These are phyloP conservation scores for Albula glossodonta DNA, from an alignment of 2,113 vertebrate species.

Conservation along the genomic window DNA sequence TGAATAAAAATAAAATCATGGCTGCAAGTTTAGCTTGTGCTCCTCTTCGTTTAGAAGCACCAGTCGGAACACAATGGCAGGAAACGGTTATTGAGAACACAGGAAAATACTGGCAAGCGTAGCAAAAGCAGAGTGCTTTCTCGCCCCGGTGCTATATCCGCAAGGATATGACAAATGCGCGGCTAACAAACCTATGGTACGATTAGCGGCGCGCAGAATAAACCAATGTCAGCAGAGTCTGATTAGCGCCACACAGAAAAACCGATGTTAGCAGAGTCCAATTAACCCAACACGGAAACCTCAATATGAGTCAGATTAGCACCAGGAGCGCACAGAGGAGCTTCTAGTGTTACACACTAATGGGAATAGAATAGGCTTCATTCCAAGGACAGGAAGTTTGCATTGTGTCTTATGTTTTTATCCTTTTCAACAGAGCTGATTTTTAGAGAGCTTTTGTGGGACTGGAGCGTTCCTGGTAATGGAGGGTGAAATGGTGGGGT, in stretches of 20 bases:
- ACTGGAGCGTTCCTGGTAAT: not conserved
- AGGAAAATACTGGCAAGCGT: not conserved
- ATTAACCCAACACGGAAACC: not conserved
- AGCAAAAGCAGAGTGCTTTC: not conserved
- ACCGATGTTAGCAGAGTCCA: not conserved
- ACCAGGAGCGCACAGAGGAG: not conserved
- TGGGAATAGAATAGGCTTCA: not conserved
- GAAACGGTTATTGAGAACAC: not conserved
- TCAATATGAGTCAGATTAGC: not conserved
- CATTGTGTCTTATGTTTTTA: not conserved
- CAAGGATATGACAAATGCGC: too few relatives aligned
- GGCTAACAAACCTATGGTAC: too few relatives aligned
- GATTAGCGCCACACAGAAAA: not conserved
- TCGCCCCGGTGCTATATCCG: too few relatives aligned
- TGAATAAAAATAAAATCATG: not conserved
- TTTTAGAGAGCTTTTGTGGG: not conserved
- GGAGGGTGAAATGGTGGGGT: too few relatives aligned
- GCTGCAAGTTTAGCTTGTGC: not conserved
- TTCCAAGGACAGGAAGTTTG: not conserved
- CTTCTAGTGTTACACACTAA: not conserved
- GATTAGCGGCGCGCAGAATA: too few relatives aligned
- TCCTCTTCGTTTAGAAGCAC: not conserved
- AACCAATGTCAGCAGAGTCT: too few relatives aligned
- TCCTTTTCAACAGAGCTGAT: not conserved
- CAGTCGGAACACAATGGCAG: not conserved